Evolutionary conservation across 2,888 invertebrate genomes (phyloP).

Genomic region (Lapara coniferarum): DNA sequence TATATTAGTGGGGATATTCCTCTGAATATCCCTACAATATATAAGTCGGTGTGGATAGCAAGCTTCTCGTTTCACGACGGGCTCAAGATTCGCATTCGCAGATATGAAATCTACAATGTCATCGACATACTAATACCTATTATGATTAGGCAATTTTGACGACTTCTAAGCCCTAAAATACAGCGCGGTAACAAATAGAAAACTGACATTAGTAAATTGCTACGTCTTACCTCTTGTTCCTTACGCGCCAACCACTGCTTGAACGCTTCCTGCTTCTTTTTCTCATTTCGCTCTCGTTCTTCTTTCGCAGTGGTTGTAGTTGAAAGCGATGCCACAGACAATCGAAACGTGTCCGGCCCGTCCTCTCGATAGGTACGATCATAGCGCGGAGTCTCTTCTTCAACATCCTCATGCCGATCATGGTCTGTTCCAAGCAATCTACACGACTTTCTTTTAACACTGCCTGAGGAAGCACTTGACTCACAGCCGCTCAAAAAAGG

Average conservation of each 20-base stretch:
- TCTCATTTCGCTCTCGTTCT: constrained; percentile 71
- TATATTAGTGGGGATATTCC: no score
- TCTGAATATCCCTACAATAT: no score
- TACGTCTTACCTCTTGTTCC: constrained; percentile 67
- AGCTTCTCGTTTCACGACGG: no score
- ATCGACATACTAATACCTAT: no score
- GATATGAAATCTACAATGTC: no score
- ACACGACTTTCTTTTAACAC: constrained; percentile 72
- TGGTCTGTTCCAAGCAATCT: constrained; percentile 48
- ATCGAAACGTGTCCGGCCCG: constrained; percentile 70
- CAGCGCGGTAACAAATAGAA: no score
- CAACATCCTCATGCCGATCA: constrained; percentile 38
- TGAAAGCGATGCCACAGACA: constrained; percentile 73
- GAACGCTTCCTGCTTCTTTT: constrained; percentile 70
- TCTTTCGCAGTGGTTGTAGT: constrained; percentile 76
- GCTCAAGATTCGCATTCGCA: no score
- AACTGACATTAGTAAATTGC: background rate
- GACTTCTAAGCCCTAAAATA: no score
- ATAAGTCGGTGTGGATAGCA: no score
- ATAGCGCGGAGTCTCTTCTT: constrained; percentile 63
- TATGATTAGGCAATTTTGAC: no score
- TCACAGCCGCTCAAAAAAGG: constrained; percentile 70
- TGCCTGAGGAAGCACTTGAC: constrained; percentile 62
- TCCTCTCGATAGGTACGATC: constrained; percentile 70
- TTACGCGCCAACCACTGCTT: constrained; percentile 73